phyloP scores from a whole-genome alignment of 2,113 vertebrate species.

The Tinamus guttatus region DNA sequence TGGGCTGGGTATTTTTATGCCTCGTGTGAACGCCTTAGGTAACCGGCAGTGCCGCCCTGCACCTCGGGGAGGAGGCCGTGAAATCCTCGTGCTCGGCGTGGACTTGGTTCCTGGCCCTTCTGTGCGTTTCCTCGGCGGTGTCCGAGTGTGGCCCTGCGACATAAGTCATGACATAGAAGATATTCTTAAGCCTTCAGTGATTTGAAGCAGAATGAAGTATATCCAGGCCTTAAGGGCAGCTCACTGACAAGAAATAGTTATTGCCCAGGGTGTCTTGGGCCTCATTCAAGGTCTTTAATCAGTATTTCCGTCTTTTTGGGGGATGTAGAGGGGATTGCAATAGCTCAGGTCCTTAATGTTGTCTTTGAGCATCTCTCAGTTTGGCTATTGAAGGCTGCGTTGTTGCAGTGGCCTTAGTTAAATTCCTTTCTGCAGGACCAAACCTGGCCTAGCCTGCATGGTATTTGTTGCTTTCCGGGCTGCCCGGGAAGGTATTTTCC shows the following conservation, averaged over 20 bases:
- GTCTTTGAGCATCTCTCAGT: fast-evolving
- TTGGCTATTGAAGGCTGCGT: background rate
- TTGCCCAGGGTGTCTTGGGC: too few species aligned
- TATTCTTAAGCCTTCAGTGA: background rate
- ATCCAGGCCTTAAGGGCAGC: background rate
- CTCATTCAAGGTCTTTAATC: fast-evolving
- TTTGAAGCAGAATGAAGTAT: fast-evolving
- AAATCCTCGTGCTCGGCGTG: background rate
- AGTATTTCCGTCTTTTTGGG: background rate
- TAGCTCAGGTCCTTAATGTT: background rate
- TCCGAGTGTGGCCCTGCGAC: background rate
- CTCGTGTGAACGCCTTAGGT: background rate
- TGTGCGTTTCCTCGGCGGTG: background rate
- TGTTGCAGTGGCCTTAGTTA: background rate
- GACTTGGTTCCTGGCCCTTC: background rate
- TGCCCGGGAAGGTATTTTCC: background rate
- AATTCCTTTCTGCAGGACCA: background rate
- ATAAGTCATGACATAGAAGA: fast-evolving
- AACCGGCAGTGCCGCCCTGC: background rate
- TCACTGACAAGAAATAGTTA: fast-evolving
- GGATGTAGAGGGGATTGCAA: fast-evolving
- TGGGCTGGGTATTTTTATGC: background rate
- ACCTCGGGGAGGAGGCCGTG: fast-evolving
- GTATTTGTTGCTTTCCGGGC: background rate
- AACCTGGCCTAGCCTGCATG: background rate